Evolutionary conservation across 2,113 vertebrate species (phyloP).

Genomic region (Saguinus imperator): DNA sequence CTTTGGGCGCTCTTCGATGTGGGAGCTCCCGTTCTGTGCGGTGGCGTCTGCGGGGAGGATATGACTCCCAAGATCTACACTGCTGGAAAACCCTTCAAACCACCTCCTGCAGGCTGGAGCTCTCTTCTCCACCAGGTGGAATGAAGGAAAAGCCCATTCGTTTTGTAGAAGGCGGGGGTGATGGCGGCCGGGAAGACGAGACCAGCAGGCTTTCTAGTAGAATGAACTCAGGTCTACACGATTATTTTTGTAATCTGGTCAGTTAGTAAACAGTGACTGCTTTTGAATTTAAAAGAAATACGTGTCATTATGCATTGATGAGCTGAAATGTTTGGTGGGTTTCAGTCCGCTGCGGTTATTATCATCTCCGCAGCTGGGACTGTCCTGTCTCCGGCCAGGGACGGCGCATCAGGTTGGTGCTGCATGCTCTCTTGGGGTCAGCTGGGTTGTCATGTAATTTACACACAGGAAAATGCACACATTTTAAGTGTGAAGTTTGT

Average conservation of each 20-base stretch:
- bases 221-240: too few species aligned
- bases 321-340: too few species aligned
- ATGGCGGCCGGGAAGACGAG: conserved; percentile 92
- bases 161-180: conserved; percentile 93
- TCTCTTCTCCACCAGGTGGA: conserved; percentile 91
- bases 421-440: neutral
- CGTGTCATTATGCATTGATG: conserved; percentile 61
- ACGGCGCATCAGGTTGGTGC: too few species aligned
- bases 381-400: neutral
- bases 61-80: neutral
- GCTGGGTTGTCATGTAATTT: neutral
- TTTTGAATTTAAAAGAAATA: conserved; percentile 80
- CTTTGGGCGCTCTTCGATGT: rapidly evolving
- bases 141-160: conserved; percentile 94
- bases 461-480: neutral
- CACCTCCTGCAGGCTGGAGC: neutral
- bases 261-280: too few species aligned
- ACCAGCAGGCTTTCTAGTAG: conserved; percentile 90
- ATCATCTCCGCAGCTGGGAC: neutral
- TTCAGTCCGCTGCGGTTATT: rapidly evolving
- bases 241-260: neutral
- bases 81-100: neutral
- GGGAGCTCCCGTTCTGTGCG: neutral
- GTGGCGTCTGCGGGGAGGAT: neutral
- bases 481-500: neutral